Conservation (phyloP, 2,888 invertebrate species). For the Parnassius glacialis region DNA sequence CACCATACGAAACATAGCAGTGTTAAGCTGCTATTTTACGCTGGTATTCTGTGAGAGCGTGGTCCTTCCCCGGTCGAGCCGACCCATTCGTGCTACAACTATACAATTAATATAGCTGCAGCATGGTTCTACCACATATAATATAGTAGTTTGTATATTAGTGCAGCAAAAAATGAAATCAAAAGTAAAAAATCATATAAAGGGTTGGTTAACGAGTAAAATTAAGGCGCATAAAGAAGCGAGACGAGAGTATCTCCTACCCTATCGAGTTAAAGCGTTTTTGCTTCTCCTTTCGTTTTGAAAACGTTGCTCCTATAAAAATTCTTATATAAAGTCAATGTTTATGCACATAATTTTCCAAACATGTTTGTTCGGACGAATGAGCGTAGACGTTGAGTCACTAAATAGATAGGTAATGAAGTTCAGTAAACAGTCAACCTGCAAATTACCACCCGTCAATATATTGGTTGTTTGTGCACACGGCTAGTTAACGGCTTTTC, state of each 20-base stretch:
- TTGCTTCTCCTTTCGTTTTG: not conserved
- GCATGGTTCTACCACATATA: too few relatives aligned
- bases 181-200: not conserved
- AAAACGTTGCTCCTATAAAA: not conserved
- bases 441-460: not conserved
- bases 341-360: not conserved
- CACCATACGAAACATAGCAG: too few relatives aligned
- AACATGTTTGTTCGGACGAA: not conserved
- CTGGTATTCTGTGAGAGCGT: too few relatives aligned
- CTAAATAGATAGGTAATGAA: not conserved
- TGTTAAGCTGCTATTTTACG: too few relatives aligned
- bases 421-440: not conserved
- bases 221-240: constrained; percentile 1
- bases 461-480: not conserved
- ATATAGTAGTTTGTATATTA: too few relatives aligned
- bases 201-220: not conserved
- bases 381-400: not conserved
- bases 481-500: not conserved
- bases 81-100: too few relatives aligned
- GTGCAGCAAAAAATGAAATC: not conserved
- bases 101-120: too few relatives aligned
- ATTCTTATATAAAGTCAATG: not conserved
- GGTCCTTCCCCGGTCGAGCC: too few relatives aligned
- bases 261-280: not conserved
- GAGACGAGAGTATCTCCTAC: not conserved